phyloP scores from a whole-genome alignment of 2,797 vertebrate genomes.

The Taeniopygia guttata region DNA sequence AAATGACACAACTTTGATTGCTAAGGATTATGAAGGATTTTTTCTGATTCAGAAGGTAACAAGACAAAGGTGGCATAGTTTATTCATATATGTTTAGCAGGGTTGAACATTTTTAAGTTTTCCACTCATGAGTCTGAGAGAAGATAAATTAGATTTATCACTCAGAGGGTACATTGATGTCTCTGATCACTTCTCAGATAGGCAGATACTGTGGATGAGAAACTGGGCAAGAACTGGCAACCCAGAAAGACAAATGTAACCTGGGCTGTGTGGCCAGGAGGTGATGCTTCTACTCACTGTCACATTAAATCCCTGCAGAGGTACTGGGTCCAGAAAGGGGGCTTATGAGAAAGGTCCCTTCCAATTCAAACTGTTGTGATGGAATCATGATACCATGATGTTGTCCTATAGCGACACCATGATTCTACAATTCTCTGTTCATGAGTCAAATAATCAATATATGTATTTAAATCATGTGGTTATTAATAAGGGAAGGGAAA shows the following conservation, averaged over 20 bases:
- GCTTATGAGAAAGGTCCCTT: background rate
- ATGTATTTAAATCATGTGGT: background rate
- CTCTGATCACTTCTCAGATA: background rate
- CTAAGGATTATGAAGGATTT: background rate
- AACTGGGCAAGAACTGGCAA: background rate
- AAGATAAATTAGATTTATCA: background rate
- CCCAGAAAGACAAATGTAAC: background rate
- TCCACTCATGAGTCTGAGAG: background rate
- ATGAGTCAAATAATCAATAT: background rate
- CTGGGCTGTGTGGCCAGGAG: background rate
- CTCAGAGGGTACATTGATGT: background rate
- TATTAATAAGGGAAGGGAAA: background rate
- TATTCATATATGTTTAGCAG: background rate
- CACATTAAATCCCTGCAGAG: background rate
- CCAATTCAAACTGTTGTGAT: background rate
- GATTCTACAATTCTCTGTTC: background rate
- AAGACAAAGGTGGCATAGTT: background rate
- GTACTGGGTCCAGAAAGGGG: background rate
- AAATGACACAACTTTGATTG: background rate
- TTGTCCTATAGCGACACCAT: too few species aligned
- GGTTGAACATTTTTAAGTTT: background rate
- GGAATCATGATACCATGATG: background rate
- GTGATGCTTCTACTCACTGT: background rate
- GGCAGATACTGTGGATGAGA: background rate
- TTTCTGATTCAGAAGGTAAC: background rate